A percentile compares a stretch with the other conserved stretches of the same genome.
Evolutionary conservation across 2,113 vertebrate species (phyloP).

Genomic region (Corythornis vintsioides): DNA sequence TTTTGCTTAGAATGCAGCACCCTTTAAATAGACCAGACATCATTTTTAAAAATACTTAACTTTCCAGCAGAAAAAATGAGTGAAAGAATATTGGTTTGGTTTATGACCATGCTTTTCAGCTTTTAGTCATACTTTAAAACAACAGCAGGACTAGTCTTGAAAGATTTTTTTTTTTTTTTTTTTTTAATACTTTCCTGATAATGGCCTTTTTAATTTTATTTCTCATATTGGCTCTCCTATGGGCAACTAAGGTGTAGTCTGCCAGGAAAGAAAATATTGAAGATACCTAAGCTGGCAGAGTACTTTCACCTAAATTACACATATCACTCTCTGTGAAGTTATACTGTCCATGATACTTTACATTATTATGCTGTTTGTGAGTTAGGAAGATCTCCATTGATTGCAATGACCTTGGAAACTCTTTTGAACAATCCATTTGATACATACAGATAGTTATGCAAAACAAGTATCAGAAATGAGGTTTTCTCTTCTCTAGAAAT

Average conservation of each 20-base stretch:
- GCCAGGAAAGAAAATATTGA: background rate
- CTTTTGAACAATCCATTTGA: constrained; percentile 34
- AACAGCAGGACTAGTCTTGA: background rate
- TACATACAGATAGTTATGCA: background rate
- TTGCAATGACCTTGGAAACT: constrained; percentile 16
- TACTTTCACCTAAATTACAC: background rate
- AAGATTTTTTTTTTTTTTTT: background rate
- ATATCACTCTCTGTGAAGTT: background rate
- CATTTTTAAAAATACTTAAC: background rate
- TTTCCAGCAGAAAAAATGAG: background rate
- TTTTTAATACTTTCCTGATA: background rate
- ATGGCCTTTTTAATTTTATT: background rate
- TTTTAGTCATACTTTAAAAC: background rate
- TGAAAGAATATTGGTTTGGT: background rate
- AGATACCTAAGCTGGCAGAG: background rate
- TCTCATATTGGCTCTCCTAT: background rate
- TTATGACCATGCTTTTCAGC: background rate
- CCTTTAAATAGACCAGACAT: background rate
- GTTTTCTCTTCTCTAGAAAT: constrained; percentile 36
- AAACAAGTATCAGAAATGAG: constrained; percentile 43
- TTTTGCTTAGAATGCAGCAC: constrained; percentile 40
- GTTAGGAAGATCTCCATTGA: background rate
- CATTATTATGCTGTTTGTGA: background rate
- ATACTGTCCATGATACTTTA: constrained; percentile 13
- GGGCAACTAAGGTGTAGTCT: background rate